A percentile compares a stretch with the other conserved stretches of the same genome.
phyloP scores from a whole-genome alignment of 2,797 vertebrate species.

The Gymnoscopelus microlampas region DNA sequence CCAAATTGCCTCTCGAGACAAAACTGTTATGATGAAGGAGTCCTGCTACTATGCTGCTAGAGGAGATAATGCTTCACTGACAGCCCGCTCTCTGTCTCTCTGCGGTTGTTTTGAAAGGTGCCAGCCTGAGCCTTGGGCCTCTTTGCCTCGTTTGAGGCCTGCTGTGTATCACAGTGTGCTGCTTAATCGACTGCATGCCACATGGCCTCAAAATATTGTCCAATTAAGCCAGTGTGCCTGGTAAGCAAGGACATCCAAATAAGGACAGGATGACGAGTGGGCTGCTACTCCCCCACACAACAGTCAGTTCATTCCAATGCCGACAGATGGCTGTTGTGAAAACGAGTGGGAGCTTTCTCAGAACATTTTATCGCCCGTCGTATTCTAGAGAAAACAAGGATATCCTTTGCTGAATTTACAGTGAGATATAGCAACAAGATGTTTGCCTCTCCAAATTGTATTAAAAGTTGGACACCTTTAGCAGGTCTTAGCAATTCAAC shows the following conservation, averaged over 20 bases:
- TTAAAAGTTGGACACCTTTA: neutral
- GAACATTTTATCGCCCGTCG: neutral
- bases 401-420: neutral
- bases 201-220: constrained; percentile 62
- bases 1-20: constrained; percentile 53
- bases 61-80: constrained; percentile 43
- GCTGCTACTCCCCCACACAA: constrained; percentile 38
- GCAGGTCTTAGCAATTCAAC: neutral
- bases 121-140: constrained; percentile 47
- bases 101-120: constrained; percentile 58
- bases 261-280: constrained; percentile 40
- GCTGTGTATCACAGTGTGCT: constrained; percentile 54
- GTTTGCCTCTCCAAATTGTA: neutral
- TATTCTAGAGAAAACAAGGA: too few relatives aligned
- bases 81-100: constrained; percentile 24
- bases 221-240: constrained; percentile 53
- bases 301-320: constrained; percentile 10
- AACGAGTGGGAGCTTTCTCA: constrained; percentile 20
- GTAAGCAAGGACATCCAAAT: constrained; percentile 38
- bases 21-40: constrained; percentile 48
- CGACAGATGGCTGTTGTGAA: constrained; percentile 22
- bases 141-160: constrained; percentile 60
- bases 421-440: neutral
- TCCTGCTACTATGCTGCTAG: constrained; percentile 31
- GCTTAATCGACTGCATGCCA: constrained; percentile 50